phyloP scores from a whole-genome alignment of 2,797 vertebrate species.

The Dromococcyx pavoninus region DNA sequence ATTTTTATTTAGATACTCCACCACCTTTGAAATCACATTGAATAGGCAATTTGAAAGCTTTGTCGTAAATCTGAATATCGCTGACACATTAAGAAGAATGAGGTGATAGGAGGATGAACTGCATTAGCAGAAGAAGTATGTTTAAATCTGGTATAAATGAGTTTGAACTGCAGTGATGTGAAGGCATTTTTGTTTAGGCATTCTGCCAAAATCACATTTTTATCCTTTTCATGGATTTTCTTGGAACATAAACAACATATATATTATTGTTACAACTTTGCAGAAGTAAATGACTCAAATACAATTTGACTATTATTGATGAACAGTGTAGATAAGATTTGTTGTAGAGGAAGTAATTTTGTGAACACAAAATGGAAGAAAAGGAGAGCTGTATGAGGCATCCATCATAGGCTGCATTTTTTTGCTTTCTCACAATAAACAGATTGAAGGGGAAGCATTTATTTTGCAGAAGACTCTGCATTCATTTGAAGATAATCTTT shows the following conservation, averaged over 20 bases:
- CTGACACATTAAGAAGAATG: slow-evolving; percentile 30
- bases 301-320: not conserved
- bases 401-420: not conserved
- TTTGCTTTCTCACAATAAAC: not conserved
- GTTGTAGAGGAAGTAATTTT: not conserved
- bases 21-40: slow-evolving; percentile 20
- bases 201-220: slow-evolving; percentile 4
- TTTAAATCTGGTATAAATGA: slow-evolving; percentile 13
- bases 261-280: slow-evolving; percentile 1
- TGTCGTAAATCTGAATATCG: not conserved
- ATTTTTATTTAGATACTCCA: slow-evolving; percentile 40
- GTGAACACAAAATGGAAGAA: not conserved
- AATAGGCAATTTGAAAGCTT: slow-evolving; percentile 22
- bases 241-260: not conserved
- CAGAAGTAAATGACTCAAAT: not conserved
- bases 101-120: not conserved
- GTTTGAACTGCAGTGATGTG: not conserved
- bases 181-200: not conserved
- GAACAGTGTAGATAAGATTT: not conserved
- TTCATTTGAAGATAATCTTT: not conserved
- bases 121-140: not conserved
- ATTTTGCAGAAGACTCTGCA: not conserved
- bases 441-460: not conserved
- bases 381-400: not conserved
- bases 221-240: not conserved